A percentile compares a stretch with the other conserved stretches of the same genome.
phyloP scores from a whole-genome alignment of 1,140 invertebrate species.

The Drosophila nebulosa region DNA sequence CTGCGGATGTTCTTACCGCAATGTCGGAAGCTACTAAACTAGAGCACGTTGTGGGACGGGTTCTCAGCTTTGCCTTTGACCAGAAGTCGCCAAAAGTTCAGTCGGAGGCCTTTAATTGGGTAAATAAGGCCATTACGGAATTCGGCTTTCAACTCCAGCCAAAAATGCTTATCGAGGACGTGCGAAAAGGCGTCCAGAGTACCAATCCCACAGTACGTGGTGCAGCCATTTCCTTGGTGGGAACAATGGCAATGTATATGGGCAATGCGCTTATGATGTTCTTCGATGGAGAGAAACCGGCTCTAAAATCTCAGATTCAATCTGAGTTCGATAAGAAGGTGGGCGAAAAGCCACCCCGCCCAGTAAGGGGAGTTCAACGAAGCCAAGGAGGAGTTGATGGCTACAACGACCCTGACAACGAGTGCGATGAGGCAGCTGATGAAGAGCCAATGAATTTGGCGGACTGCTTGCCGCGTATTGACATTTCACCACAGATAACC shows the following conservation, averaged over 20 bases:
- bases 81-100: constrained; percentile 97
- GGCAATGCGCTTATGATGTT: constrained; percentile 88
- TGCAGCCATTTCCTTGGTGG: constrained; percentile 85
- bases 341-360: constrained; percentile 87
- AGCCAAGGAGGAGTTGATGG: constrained; percentile 82
- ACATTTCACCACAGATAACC: constrained; percentile 93
- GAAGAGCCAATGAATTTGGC: constrained; percentile 83
- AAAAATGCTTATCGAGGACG: constrained; percentile 89
- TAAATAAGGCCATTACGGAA: constrained; percentile 88
- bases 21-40: constrained; percentile 90
- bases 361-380: constrained; percentile 84
- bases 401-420: constrained; percentile 70
- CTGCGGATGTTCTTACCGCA: constrained; percentile 87
- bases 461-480: constrained; percentile 88
- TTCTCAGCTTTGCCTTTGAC: constrained; percentile 88
- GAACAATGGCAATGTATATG: constrained; percentile 90
- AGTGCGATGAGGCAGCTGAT: constrained; percentile 24
- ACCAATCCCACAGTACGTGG: constrained; percentile 92
- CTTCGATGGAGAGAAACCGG: constrained; percentile 93
- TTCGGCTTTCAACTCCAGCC: constrained; percentile 90
- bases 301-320: constrained; percentile 92
- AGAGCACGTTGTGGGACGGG: constrained; percentile 88
- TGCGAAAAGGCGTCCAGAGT: constrained; percentile 91
- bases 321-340: constrained; percentile 92
- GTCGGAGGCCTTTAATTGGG: constrained; percentile 91